Evolutionary conservation across 2,113 vertebrate genomes (phyloP), one percentile per base, ranked within the genome.

Genomic region (Ursus arctos): DNA sequence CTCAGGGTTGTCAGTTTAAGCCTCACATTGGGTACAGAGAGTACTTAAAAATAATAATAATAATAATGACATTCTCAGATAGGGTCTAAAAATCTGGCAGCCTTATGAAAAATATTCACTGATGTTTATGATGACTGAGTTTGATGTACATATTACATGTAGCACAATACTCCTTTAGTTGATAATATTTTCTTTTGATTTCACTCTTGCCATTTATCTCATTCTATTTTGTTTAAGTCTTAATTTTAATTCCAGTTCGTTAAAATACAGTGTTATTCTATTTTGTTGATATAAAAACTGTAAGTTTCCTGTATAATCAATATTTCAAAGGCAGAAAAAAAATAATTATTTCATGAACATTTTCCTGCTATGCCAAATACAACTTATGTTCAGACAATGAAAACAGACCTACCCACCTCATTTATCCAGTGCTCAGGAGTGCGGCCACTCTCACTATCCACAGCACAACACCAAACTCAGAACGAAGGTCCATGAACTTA

Each of bases 31-130:
- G 33, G 33, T 69, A n/a, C 4, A 69, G 33, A 19, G 7, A 69
- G 15, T 69, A 69, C 33, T 69, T 69, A n/a, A 69, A 69, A 67
- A 43, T 43, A 67, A 67, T 14, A 67, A 7, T 28, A 22, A 24
- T 59, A 59, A 59, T 59, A 91, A 94, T 51, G 69, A 92, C 77
- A 74, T 13, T 63, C 55, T 92, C 28, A 77, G 28, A 1, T 31
- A 81, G 11, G 40, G 57, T 76, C 95, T 93, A 77, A 90, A 91
- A 91, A 77, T 76, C 67, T 65, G 92, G 53, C 33, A 69, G 31
- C 26, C 74, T 79, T 80, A 87, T 6, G 33, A 24, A 87, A 80
- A 81, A 18, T n/a, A 61, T 28, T 59, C 47, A n/a, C 0, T 87
- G n/a, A 43, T 57, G 19, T 59, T 80, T 79, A 77, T 57, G n/a